Percentiles rank a stretch among this genome's conserved stretches.
Evolutionary conservation across 2,113 vertebrate genomes (phyloP).

Genomic region (Oceanites oceanicus): DNA sequence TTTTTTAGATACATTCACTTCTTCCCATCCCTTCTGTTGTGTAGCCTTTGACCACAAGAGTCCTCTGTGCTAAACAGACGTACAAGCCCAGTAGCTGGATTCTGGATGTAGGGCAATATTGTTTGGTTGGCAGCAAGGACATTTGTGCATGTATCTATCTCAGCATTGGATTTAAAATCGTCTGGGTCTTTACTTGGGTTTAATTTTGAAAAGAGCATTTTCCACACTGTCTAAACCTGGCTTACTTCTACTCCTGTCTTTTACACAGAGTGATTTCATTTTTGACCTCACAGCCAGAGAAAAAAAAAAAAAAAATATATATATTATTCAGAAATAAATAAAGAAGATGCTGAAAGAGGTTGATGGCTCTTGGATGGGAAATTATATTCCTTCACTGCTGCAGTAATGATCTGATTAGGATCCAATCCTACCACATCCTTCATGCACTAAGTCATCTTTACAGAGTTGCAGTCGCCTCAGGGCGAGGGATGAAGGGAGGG

Average conservation of each 20-base stretch:
- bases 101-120: not conserved
- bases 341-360: conserved; percentile 9
- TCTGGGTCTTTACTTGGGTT: not conserved
- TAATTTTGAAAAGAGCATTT: not conserved
- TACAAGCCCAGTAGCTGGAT: not conserved
- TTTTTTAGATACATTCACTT: not conserved
- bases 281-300: not conserved
- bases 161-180: not conserved
- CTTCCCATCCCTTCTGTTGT: not conserved
- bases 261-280: not conserved
- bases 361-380: not conserved
- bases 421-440: conserved; percentile 10
- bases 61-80: not conserved
- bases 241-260: not conserved
- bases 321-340: conserved; percentile 23
- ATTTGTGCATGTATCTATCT: not conserved
- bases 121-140: not conserved
- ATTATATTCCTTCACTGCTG: not conserved
- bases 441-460: conserved; percentile 17
- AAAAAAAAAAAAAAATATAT: not conserved
- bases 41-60: not conserved
- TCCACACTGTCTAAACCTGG: not conserved
- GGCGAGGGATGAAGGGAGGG: not conserved
- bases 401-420: conserved; percentile 53
- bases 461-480: not conserved